Base-by-base conservation (phyloP, 2,797 vertebrate species). In the Discoglossus pictus region DNA sequence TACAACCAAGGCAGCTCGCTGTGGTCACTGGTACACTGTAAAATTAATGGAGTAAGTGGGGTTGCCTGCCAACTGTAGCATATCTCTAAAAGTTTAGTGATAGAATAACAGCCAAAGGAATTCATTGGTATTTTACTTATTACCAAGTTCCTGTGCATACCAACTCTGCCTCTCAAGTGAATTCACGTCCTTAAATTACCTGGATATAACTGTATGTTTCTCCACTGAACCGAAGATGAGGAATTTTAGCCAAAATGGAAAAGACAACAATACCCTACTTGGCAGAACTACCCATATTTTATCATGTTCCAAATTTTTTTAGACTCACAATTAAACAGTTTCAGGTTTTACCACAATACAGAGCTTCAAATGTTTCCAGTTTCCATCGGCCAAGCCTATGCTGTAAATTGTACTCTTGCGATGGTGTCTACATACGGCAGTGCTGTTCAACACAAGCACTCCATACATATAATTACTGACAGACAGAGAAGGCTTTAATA, bases 181-280 rank as follows among this genome's bases (percentile, higher is more conserved):
- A 55, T 47, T 40, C 17, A 11, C 18, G 53, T 66, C 63, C 43
- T 58, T 25, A 55, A 42, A 66, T 56, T 58, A 66, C 63, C 52
- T 66, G 43, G 36, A 27, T 27, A 20, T 56, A 44, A 44, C 23
- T 18, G 17, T 39, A 38, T n/a, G 27, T 56, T 58, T 27, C 35
- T 39, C 35, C 10, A 34, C 40, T 39, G 12, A 67, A 27, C 48
- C 25, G 42, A 48, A 59, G 20, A 40, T 55, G 18, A 51, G 39
- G 18, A 67, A 40, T 31, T 24, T 35, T 8, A 9, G 15, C 50
- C 16, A 34, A 12, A 35, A 31, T 15, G 43, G 11, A 13, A 11
- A 18, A 36, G 47, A 52, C 31, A 42, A 38, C 15, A 59, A 48
- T 35, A 66, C 39, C 16, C 43, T 48, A 10, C 20, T 47, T 40